Percentiles rank a stretch among this genome's conserved stretches.
phyloP scores from a whole-genome alignment of 35 echinoderm and acorn worm genomes.

The Heliocidaris erythrogramma region DNA sequence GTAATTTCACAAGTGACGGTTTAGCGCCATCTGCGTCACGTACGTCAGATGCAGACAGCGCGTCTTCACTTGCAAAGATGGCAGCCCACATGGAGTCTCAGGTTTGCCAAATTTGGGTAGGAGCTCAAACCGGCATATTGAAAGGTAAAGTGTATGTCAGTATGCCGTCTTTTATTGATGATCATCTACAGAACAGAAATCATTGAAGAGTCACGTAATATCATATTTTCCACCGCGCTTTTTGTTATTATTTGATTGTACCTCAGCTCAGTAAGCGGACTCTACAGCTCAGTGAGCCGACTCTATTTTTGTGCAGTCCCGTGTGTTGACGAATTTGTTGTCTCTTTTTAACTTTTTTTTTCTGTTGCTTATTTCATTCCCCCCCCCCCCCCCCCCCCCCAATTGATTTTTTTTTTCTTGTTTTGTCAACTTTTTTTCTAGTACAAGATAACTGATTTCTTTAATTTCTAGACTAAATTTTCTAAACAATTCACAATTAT shows the following conservation, averaged over 20 bases:
- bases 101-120: conserved; percentile 12
- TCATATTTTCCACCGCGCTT: background rate
- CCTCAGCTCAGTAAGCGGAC: background rate
- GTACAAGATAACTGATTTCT: too few species aligned
- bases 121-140: conserved; percentile 22
- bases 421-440: too few species aligned
- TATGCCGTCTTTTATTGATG: background rate
- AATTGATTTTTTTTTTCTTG: too few species aligned
- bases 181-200: background rate
- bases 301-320: background rate
- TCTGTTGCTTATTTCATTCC: too few species aligned
- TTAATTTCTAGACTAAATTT: too few species aligned
- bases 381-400: too few species aligned
- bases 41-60: too few species aligned
- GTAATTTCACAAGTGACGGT: background rate
- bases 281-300: too few species aligned
- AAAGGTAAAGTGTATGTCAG: conserved; percentile 20
- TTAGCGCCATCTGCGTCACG: background rate
- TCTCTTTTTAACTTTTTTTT: background rate
- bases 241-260: background rate
- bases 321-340: background rate
- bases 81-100: conserved; percentile 29
- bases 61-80: background rate
- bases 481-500: too few species aligned
- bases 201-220: background rate